phyloP scores from a whole-genome alignment of 2,888 invertebrate species.

The Pristionchus maxplancki region DNA sequence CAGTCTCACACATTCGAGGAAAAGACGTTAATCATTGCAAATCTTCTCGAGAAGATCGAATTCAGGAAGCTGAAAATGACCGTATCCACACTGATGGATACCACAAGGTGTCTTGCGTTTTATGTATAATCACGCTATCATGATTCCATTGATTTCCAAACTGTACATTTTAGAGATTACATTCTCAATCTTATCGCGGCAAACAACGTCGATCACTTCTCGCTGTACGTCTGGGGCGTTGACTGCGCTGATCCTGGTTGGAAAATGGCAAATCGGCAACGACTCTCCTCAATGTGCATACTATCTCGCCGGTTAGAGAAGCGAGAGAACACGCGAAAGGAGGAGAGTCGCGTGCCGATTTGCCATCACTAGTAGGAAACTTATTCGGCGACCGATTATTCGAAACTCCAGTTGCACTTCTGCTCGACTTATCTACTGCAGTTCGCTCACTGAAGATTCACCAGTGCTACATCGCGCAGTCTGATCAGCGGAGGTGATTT shows the following conservation, averaged over 20 bases:
- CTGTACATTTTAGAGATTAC: neutral
- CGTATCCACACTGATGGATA: neutral
- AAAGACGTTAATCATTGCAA: neutral
- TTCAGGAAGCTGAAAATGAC: neutral
- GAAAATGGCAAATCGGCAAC: neutral
- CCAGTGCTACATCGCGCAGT: neutral
- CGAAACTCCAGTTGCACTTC: too few relatives aligned
- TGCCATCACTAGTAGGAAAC: too few relatives aligned
- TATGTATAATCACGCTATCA: too few relatives aligned
- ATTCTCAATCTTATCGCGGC: neutral
- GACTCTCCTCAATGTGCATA: too few relatives aligned
- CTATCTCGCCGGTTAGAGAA: too few relatives aligned
- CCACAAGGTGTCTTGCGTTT: neutral
- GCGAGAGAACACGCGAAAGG: too few relatives aligned
- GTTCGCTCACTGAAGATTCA: neutral
- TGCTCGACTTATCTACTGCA: neutral
- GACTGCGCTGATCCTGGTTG: neutral
- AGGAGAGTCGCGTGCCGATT: too few relatives aligned
- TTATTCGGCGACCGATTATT: too few relatives aligned
- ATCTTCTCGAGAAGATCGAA: neutral
- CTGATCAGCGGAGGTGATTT: neutral
- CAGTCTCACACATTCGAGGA: neutral
- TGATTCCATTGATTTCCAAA: too few relatives aligned
- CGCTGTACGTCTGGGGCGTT: neutral
- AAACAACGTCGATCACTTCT: neutral